Conservation (phyloP, 2,797 vertebrate species). For the Zenarchopterus dispar region DNA sequence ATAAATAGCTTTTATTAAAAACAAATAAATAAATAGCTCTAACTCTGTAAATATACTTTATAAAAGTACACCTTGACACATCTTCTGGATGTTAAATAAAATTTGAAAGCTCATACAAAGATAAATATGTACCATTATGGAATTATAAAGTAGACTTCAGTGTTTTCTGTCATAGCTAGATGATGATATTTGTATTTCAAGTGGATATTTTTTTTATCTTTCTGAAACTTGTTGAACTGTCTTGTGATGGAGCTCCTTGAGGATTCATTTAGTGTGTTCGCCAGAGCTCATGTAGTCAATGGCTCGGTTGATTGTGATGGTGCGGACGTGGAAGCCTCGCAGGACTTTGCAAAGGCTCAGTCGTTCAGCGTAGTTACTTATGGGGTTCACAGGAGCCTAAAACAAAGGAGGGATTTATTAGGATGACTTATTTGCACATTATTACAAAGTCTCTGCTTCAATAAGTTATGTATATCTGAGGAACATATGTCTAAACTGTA, state of each 20-base stretch:
- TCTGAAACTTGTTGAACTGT: constrained; percentile 3
- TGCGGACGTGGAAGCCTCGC: constrained; percentile 75
- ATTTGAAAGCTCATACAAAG: background rate
- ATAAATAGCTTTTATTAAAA: constrained; percentile 55
- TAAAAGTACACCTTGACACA: constrained; percentile 36
- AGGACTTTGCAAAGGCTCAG: constrained; percentile 77
- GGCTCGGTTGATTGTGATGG: constrained; percentile 77
- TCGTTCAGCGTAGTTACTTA: constrained; percentile 57
- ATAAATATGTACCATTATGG: constrained; percentile 20
- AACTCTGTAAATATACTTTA: constrained; percentile 36
- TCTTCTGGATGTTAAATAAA: constrained; percentile 34
- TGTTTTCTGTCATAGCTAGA: constrained; percentile 37
- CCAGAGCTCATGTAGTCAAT: constrained; percentile 64
- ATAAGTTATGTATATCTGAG: background rate
- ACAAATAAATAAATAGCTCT: constrained; percentile 50
- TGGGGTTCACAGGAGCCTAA: constrained; percentile 27
- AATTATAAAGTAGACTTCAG: constrained; percentile 19
- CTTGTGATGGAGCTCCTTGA: background rate
- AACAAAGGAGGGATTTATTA: background rate
- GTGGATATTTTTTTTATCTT: background rate
- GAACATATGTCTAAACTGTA: background rate
- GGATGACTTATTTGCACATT: background rate
- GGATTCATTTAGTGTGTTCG: constrained; percentile 43
- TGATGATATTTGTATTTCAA: background rate
- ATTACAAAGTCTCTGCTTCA: background rate